Evolutionary conservation across 2,888 invertebrate species (phyloP).

Genomic region (Diploptera punctata): DNA sequence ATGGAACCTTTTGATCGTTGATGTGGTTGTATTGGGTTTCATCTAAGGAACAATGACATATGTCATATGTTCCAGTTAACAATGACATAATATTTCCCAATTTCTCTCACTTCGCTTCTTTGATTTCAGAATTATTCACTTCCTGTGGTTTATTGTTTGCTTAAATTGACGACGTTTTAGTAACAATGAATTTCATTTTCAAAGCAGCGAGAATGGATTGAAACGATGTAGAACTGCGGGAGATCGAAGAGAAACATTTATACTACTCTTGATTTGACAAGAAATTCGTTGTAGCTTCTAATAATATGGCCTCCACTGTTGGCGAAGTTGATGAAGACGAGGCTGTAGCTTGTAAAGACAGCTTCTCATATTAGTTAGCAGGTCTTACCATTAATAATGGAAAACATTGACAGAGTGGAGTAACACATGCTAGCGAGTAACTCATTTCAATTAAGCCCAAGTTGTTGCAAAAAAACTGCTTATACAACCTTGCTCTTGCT

Average conservation of each 20-base stretch:
- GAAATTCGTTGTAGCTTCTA: neutral
- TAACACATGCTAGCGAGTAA: neutral
- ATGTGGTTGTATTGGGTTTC: constrained; percentile 28
- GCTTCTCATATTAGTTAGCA: neutral
- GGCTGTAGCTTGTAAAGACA: constrained; percentile 10
- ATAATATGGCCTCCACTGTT: constrained; percentile 10
- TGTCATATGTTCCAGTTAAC: constrained; percentile 14
- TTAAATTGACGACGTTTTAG: neutral
- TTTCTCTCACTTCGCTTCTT: neutral
- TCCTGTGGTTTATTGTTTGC: constrained; percentile 6
- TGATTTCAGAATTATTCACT: constrained; percentile 18
- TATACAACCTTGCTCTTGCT: neutral
- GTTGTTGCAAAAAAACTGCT: neutral
- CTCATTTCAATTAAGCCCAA: constrained; percentile 1
- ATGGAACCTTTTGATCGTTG: constrained; percentile 25
- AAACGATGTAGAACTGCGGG: neutral
- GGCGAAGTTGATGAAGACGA: constrained; percentile 7
- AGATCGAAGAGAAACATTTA: neutral
- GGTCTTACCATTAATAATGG: constrained; percentile 16
- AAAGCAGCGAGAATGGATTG: neutral
- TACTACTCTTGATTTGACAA: constrained; percentile 7
- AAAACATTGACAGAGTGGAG: constrained; percentile 1
- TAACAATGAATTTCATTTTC: neutral
- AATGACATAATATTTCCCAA: neutral
- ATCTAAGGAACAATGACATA: constrained; percentile 24